Conservation (phyloP, 2,113 vertebrate genomes). For the Peromyscus polionotus region DNA sequence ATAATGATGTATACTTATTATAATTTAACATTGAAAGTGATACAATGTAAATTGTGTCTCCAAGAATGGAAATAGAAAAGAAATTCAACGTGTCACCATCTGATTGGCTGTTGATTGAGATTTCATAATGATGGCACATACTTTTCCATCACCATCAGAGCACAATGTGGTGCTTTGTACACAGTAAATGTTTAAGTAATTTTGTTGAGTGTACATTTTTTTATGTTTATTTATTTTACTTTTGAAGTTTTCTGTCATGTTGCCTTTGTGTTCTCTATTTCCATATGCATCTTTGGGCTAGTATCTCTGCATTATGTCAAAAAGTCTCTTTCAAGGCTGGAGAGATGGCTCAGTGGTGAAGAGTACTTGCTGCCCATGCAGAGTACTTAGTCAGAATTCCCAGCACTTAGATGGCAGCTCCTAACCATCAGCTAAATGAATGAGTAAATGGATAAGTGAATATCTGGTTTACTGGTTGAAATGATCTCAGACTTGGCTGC, state of each 20-base stretch:
- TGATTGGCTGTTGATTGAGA: background rate
- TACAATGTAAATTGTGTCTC: background rate
- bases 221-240: background rate
- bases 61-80: slow-evolving; percentile 1
- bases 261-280: background rate
- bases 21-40: slow-evolving; percentile 8
- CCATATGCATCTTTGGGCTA: background rate
- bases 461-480: background rate
- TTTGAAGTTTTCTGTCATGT: background rate
- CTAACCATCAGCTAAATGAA: background rate
- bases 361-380: too few species aligned
- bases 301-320: background rate
- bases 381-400: background rate
- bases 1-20: background rate
- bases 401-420: background rate
- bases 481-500: background rate
- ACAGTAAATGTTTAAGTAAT: background rate
- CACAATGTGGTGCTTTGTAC: background rate
- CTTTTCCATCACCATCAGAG: background rate
- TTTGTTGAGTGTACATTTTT: background rate
- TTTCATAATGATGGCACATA: background rate
- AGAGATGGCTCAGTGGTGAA: background rate
- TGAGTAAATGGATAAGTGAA: background rate
- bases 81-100: background rate
- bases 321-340: background rate